phyloP scores from a whole-genome alignment of 2,888 invertebrate species.

The Argyresthia albistria region DNA sequence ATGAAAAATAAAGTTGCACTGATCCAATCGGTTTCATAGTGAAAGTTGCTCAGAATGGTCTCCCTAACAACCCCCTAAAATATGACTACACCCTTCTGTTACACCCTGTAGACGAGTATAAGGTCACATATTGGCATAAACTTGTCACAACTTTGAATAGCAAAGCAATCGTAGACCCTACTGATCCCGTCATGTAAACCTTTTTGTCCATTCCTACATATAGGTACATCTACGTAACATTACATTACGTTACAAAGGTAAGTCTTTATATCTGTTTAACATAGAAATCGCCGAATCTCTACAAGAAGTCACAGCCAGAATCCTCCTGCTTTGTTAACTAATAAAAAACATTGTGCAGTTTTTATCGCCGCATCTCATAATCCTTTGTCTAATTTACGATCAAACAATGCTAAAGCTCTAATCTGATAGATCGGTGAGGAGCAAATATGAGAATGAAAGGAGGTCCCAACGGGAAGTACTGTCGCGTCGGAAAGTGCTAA shows the following conservation, averaged over 20 bases:
- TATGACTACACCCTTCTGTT: no score
- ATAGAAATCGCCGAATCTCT: no score
- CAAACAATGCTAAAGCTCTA: constrained; percentile 18
- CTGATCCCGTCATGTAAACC: background rate
- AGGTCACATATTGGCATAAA: background rate
- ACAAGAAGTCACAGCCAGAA: no score
- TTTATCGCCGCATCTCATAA: constrained; percentile 12
- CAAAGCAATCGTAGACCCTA: constrained; percentile 2
- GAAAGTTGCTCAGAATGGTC: no score
- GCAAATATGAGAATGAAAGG: constrained; percentile 19
- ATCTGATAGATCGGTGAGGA: constrained; percentile 34
- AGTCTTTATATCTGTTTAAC: no score
- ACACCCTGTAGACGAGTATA: no score
- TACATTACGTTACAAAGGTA: background rate
- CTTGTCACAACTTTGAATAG: background rate
- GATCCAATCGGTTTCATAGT: no score
- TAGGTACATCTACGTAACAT: background rate
- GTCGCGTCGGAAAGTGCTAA: constrained; percentile 26
- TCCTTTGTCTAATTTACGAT: constrained; percentile 54
- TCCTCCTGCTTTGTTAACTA: no score
- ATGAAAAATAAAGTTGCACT: no score
- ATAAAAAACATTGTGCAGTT: background rate
- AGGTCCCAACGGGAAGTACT: constrained; percentile 1
- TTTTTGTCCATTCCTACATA: background rate
- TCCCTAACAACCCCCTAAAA: no score